These are phyloP conservation scores for Agriopis marginaria DNA, from an alignment of 2,888 invertebrate genomes.

Conservation along the genomic window DNA sequence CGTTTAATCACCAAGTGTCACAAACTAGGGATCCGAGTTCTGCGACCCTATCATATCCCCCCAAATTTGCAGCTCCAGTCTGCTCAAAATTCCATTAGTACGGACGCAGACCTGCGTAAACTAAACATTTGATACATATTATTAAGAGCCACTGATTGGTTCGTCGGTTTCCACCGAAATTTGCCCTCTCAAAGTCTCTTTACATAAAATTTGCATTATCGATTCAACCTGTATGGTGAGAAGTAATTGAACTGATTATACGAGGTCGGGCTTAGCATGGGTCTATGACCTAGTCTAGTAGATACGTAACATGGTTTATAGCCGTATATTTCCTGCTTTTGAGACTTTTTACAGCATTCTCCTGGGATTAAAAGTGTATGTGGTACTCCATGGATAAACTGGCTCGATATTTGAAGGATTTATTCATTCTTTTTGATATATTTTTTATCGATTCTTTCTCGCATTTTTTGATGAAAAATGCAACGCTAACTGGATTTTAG, in stretches of 20 bases:
- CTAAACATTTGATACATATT: conserved; percentile 78
- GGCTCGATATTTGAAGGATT: too few species aligned
- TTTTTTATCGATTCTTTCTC: too few species aligned
- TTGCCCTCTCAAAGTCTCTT: conserved; percentile 74
- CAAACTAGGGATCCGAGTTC: background rate
- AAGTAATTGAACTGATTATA: conserved; percentile 51
- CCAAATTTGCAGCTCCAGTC: conserved; percentile 12
- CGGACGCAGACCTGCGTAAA: conserved; percentile 63
- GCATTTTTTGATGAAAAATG: too few species aligned
- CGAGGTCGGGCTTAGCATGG: conserved; percentile 21
- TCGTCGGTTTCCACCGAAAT: conserved; percentile 64
- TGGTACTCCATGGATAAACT: too few species aligned
- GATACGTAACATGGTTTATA: too few species aligned
- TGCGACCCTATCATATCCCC: background rate
- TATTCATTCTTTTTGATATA: too few species aligned
- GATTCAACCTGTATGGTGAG: conserved; percentile 62
- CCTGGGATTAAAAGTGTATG: too few species aligned
- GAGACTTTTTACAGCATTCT: too few species aligned
- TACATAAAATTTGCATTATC: conserved; percentile 84
- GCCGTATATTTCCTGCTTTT: too few species aligned
- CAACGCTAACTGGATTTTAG: too few species aligned
- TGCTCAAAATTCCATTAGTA: conserved; percentile 49
- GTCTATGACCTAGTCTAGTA: background rate
- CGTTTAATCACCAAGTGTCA: background rate
- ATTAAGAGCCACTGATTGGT: conserved; percentile 72